Evolutionary conservation across 2,888 invertebrate species (phyloP).

Genomic region (Sympetrum striolatum): DNA sequence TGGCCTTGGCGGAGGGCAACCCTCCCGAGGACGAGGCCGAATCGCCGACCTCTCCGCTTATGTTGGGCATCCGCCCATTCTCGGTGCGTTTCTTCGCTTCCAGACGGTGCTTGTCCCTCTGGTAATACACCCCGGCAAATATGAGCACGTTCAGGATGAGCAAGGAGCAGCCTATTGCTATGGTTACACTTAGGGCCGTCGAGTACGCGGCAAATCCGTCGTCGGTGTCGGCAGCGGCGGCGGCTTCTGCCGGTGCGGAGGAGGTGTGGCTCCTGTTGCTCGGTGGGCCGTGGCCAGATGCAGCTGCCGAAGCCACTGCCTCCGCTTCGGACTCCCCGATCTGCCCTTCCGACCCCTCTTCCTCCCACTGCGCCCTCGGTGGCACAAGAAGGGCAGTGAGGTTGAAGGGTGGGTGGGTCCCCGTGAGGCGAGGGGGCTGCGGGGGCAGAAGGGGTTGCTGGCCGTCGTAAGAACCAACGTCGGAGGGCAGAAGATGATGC

Average conservation of each 20-base stretch:
- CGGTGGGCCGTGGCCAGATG: constrained; percentile 58
- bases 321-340: constrained; percentile 52
- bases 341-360: constrained; percentile 62
- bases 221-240: constrained; percentile 59
- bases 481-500: constrained; percentile 83
- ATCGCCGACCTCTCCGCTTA: constrained; percentile 70
- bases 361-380: constrained; percentile 45
- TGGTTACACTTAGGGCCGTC: constrained; percentile 89
- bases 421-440: constrained; percentile 60
- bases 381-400: constrained; percentile 40
- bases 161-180: constrained; percentile 92
- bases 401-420: constrained; percentile 53
- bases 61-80: constrained; percentile 88
- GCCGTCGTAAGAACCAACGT: constrained; percentile 70
- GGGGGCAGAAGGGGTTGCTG: constrained; percentile 53
- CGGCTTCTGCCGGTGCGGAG: constrained; percentile 47
- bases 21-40: constrained; percentile 63
- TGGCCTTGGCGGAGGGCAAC: constrained; percentile 40
- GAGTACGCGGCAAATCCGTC: constrained; percentile 90
- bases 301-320: constrained; percentile 62
- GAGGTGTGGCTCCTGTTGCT: constrained; percentile 57
- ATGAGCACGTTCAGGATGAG: constrained; percentile 91
- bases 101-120: constrained; percentile 82
- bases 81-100: constrained; percentile 73
- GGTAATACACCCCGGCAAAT: constrained; percentile 94